Base-by-base conservation (phyloP, 2,888 invertebrate species). In the Cepaea hortensis region DNA sequence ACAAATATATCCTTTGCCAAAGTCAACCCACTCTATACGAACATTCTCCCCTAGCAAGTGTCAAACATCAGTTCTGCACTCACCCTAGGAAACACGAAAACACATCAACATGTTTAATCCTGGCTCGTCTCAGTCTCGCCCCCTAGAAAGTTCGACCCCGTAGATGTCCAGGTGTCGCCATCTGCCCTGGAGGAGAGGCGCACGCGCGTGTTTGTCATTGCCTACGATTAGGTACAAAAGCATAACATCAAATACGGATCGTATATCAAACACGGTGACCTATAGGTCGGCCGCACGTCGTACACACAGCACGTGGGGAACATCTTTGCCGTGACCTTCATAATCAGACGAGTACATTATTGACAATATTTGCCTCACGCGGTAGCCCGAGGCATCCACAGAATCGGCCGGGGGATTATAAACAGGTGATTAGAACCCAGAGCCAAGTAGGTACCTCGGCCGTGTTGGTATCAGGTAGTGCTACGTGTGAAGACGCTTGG, bases 191-290 rank as follows among this genome's bases (percentile, higher is more conserved):
- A 55, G 55, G 55, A 50, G 7, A 48, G 48, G 50, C 20, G 20
- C 76, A 18, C 55, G 7, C 55, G 61, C 55, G 55, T 77, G 23
- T 61, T 61, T 77, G 77, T 61, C 61, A 55, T 61, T 23, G 20
- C 48, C 23, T 1, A n/a, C 13, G 15, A 77, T 61, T 77, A 55
- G 77, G 61, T 7, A n/a, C 77, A 77, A 77, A 20, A 77, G 55
- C 61, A 23, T 55, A 77, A 77, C 77, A 77, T 77, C 11, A 61
- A n/a, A 77, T 77, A 61, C 77, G 55, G 55, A n/a, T 61, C 55
- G n/a, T 20, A 77, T 23, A 77, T 55, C 77, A 77, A 55, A 55
- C 11, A 77, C 77, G 15, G n/a, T n/a, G 77, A 61, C 55, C 77
- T 61, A 77, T 23, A 61, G 11, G 20, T 7, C 55, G 20, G 11